Evolutionary conservation across 2,113 vertebrate species (phyloP), one percentile per base, ranked within the genome.

Genomic region (Rhadina sibilatrix): DNA sequence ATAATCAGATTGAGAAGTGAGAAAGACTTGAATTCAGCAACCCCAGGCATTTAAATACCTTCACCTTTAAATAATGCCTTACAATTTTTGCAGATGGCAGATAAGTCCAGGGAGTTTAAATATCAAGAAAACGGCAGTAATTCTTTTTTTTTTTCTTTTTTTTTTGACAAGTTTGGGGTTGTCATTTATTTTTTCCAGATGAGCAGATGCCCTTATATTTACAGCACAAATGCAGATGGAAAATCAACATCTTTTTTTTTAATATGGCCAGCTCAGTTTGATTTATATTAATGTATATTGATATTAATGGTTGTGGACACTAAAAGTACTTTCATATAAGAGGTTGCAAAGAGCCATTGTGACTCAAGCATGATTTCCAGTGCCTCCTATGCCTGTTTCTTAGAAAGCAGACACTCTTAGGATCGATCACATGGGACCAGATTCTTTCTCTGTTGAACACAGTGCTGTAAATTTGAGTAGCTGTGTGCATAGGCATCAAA

Each of bases 401-500:
- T 83, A 53, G 50, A 70, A 89, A 76, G 47, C 0, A 53, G n/a
- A 61, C 9, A 31, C 22, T 35, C 54, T 54, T 6, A 38, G 49
- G 37, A 47, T 83, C 35, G 37, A 47, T 83, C 35, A 47, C 17
- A 11, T 31, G 59, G 63, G 61, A 72, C 28, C 69, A 75, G 28
- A 27, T 42, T 80, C 46, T 66, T n/a, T n/a, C 38, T 50, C 33
- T 53, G 17, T 16, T 74, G 46, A 53, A 64, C 59, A 46, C 31
- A 60, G 37, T 15, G 52, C 38, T 61, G 47, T 83, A 52, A 53
- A 35, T 52, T n/a, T 44, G 49, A 47, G 70, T 12, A 56, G 31
- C 30, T 0, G 0, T 47, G 60, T 38, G 31, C 1, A 0, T 5
- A 47, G 78, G 52, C 65, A 87, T 35, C 37, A 23, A 74, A 75